These are phyloP conservation scores for Xestobium rufovillosum DNA, from an alignment of 2,888 invertebrate species.

Conservation along the genomic window DNA sequence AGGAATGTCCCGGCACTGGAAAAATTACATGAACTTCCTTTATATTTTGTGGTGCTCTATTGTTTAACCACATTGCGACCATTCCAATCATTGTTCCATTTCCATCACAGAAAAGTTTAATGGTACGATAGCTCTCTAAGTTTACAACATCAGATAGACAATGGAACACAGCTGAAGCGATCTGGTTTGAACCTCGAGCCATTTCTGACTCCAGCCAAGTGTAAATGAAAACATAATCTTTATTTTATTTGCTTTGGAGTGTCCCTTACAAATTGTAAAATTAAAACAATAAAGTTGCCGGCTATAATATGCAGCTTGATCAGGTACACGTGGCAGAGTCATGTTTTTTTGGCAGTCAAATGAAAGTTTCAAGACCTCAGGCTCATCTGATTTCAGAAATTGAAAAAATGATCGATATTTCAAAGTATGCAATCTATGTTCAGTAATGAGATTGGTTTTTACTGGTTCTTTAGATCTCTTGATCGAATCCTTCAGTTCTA, in stretches of 20 bases:
- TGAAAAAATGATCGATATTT: slow-evolving; percentile 24
- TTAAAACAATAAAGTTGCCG: slow-evolving; percentile 29
- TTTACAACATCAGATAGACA: background rate
- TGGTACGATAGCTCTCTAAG: too few species aligned
- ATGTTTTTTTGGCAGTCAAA: slow-evolving; percentile 35
- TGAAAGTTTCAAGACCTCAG: slow-evolving; percentile 20
- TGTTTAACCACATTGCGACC: background rate
- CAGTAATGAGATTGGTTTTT: too few species aligned
- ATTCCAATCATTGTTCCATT: background rate
- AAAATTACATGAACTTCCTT: background rate
- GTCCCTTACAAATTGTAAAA: slow-evolving; percentile 26
- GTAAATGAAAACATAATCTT: slow-evolving; percentile 1
- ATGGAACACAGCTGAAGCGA: too few species aligned
- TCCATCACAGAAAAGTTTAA: too few species aligned
- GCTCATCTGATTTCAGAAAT: slow-evolving; percentile 17
- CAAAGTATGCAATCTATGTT: slow-evolving; percentile 20
- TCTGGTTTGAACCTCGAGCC: background rate
- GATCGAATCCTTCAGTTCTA: background rate
- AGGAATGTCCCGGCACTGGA: slow-evolving; percentile 1
- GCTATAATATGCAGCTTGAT: slow-evolving; percentile 29
- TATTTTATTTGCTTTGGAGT: background rate
- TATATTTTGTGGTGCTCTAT: background rate
- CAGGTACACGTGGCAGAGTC: slow-evolving; percentile 28
- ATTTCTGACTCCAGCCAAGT: background rate
- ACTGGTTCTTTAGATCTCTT: background rate